phyloP scores from a whole-genome alignment of 2,797 vertebrate genomes.

The Danionella dracula region DNA sequence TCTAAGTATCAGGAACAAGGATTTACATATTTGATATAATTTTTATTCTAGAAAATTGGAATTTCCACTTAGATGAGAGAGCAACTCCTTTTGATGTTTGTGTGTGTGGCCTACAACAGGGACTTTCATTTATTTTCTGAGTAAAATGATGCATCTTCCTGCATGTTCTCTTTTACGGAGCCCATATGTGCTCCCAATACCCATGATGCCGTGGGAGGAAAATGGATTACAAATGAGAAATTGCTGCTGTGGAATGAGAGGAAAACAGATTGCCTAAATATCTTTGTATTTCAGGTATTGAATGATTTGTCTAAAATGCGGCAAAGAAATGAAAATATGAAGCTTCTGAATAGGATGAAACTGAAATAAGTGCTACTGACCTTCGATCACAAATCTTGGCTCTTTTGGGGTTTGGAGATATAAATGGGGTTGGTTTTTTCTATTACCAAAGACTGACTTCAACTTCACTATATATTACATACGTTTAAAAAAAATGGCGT shows the following conservation, averaged over 20 bases:
- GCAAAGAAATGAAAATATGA: constrained; percentile 40
- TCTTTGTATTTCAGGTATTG: constrained; percentile 47
- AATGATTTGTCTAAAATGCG: constrained; percentile 46
- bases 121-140: constrained; percentile 41
- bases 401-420: not conserved
- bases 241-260: constrained; percentile 39
- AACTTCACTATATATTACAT: no score
- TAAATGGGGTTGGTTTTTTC: no score
- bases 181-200: constrained; percentile 42
- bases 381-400: constrained; percentile 8
- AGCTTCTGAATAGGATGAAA: constrained; percentile 33
- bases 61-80: constrained; percentile 44
- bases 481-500: no score
- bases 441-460: no score
- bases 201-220: constrained; percentile 44
- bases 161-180: constrained; percentile 27
- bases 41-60: constrained; percentile 35
- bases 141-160: constrained; percentile 44
- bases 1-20: constrained; percentile 20
- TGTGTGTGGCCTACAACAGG: constrained; percentile 34
- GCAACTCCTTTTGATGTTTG: constrained; percentile 8
- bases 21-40: constrained; percentile 44
- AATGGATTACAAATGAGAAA: constrained; percentile 48
- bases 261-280: constrained; percentile 29
- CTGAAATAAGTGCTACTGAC: constrained; percentile 28